phyloP scores from a whole-genome alignment of 2,888 invertebrate genomes.

The Cremastinae sp. region DNA sequence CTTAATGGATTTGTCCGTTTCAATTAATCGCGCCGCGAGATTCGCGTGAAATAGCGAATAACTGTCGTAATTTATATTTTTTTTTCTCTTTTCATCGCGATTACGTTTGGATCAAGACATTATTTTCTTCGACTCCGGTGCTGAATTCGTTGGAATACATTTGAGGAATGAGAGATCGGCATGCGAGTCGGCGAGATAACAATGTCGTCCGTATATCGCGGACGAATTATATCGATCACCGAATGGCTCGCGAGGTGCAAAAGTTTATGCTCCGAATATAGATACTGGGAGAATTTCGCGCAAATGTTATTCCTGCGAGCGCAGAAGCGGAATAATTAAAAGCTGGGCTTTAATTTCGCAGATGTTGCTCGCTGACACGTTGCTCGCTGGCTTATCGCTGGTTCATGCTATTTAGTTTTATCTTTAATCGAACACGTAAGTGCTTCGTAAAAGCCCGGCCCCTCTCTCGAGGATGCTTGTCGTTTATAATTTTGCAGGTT shows the following conservation, averaged over 20 bases:
- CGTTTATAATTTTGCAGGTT: constrained; percentile 28
- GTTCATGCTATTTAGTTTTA: constrained; percentile 42
- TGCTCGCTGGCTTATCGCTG: not conserved
- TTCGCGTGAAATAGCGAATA: no score
- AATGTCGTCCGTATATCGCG: constrained; percentile 43
- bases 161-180: constrained; percentile 48
- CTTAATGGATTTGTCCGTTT: not conserved
- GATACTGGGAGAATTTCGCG: constrained; percentile 39
- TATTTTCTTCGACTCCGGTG: no score
- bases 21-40: not conserved
- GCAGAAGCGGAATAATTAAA: constrained; percentile 5
- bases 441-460: constrained; percentile 40
- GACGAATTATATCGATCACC: constrained; percentile 44
- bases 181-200: constrained; percentile 41
- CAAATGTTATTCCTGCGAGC: constrained; percentile 11
- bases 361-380: constrained; percentile 19
- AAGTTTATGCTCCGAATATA: constrained; percentile 50
- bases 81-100: no score
- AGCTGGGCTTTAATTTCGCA: constrained; percentile 30
- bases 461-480: constrained; percentile 35
- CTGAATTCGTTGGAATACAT: not conserved
- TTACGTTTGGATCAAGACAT: no score
- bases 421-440: constrained; percentile 58
- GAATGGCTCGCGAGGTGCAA: constrained; percentile 33
- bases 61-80: no score